Evolutionary conservation across 2,797 vertebrate species (phyloP), one percentile per base, ranked within the genome.

Genomic region (Sebastes melanostomus): DNA sequence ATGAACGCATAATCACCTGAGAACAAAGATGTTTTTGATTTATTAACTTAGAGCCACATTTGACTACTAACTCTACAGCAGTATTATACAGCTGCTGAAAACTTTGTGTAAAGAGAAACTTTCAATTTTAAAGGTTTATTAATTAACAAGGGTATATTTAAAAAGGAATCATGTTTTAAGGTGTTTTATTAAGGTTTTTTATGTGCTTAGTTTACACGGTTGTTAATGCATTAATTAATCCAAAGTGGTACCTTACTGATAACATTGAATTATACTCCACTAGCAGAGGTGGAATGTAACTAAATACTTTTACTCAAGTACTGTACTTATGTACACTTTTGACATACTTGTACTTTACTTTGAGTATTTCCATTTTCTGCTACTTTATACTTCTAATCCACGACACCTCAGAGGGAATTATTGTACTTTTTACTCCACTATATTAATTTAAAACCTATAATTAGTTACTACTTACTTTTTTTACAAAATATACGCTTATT

Each of bases 1-100:
- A 99, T 98, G 92, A 99, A 99, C 3, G 97, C 97, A n/a, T 98
- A 99, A 76, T 96, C 96, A 84, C 90, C 98, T 99, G 94, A 86
- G 89, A 65, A 87, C 42, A 72, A 25, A 74, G 22, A 36, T 8
- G 10, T 42, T 38, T 72, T 61, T 65, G 14, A 81, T 82, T 82
- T 96, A 94, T 25, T 59, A 12, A 86, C 94, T 2, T 2, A 9
- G 30, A 61, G n/a, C 27, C 42, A 22, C 8, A 29, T 11, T n/a
- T 1, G 2, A 34, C 25, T 14, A 20, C 12, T 1, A 25, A 71
- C 50, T 22, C 36, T 9, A 27, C 13, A 32, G 50, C 38, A 52
- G 3, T 18, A 34, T 50, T 9, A 61, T 8, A 60, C 13, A 24
- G 2, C 54, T 58, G 32, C 2, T 8, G 34, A 30, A 52, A 73